Percentiles rank a stretch among this genome's conserved stretches.
Evolutionary conservation across 2,888 invertebrate genomes (phyloP).

Genomic region (Limnephilus marmoratus): DNA sequence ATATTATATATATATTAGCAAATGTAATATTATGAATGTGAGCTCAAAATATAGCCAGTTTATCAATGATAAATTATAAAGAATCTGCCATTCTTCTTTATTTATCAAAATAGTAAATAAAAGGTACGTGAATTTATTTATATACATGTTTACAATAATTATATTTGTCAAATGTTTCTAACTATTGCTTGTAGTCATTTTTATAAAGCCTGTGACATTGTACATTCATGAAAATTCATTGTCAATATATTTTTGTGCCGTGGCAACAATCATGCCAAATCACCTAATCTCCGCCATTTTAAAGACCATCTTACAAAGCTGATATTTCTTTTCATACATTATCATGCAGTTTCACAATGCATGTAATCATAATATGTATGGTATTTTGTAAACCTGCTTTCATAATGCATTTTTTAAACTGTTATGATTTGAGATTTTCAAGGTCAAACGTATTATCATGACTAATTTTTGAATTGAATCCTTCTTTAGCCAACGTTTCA

Average conservation of each 20-base stretch:
- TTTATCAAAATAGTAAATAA: not conserved
- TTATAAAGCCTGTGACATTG: not conserved
- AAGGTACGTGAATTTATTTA: not conserved
- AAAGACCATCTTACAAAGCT: not conserved
- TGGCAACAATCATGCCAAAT: not conserved
- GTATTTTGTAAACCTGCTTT: not conserved
- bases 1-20: constrained; percentile 44
- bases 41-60: constrained; percentile 61
- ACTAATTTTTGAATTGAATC: too few relatives aligned
- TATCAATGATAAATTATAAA: constrained; percentile 36
- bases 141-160: not conserved
- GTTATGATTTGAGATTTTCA: too few relatives aligned
- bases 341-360: not conserved
- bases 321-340: not conserved
- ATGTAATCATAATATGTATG: not conserved
- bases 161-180: not conserved
- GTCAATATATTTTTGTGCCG: not conserved
- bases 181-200: not conserved
- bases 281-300: not conserved
- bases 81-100: not conserved
- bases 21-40: constrained; percentile 49
- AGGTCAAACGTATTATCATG: too few relatives aligned
- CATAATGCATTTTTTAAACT: not conserved
- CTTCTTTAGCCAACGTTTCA: too few relatives aligned
- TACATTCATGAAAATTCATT: not conserved